A percentile compares a stretch with the other conserved stretches of the same genome.
Conservation (phyloP, 2,797 vertebrate species). For the Loris lydekkerianus region DNA sequence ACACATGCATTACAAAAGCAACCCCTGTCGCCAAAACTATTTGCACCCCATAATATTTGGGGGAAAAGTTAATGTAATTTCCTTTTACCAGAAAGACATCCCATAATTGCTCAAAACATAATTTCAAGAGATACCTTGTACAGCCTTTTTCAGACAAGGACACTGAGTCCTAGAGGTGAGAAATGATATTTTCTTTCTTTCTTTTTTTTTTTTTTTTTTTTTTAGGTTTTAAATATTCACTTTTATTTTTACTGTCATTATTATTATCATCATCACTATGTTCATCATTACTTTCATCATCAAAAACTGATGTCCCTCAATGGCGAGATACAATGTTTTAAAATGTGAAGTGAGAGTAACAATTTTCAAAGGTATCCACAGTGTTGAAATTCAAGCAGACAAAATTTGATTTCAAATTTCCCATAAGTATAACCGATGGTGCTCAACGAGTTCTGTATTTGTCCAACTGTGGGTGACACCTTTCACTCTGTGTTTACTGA, state of each 20-base stretch:
- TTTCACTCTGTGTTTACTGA: no score
- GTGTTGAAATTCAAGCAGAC: not conserved
- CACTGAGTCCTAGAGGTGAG: not conserved
- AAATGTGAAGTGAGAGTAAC: not conserved
- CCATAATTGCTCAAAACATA: not conserved
- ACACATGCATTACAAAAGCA: no score
- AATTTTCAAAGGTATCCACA: constrained; percentile 1
- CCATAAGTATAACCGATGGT: no score
- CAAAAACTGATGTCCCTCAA: not conserved
- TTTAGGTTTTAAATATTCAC: not conserved
- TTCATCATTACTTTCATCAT: not conserved
- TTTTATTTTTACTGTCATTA: constrained; percentile 35
- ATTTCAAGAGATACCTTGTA: not conserved
- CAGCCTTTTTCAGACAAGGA: not conserved
- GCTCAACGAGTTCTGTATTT: not conserved
- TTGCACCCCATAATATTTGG: no score
- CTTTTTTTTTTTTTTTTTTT: no score
- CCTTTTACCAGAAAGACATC: not conserved
- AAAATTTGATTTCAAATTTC: not conserved
- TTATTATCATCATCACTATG: not conserved
- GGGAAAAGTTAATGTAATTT: not conserved
- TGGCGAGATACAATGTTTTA: not conserved
- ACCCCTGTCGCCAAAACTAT: no score
- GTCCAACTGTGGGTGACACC: no score
- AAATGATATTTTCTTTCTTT: not conserved